Base-by-base conservation (phyloP, 2,797 vertebrate species). In the Chrysocyon brachyurus region DNA sequence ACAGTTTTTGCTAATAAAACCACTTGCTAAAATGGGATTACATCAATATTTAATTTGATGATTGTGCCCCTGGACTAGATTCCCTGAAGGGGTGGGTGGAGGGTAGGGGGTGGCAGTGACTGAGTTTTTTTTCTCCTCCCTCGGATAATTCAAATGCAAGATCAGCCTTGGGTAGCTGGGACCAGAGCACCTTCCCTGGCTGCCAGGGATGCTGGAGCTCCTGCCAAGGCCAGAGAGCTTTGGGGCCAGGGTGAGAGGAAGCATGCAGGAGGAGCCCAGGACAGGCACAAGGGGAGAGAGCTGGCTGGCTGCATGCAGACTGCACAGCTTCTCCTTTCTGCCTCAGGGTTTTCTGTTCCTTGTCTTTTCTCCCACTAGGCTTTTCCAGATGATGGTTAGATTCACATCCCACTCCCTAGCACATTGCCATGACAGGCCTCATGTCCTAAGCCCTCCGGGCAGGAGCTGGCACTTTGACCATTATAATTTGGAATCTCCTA, bases 21-120 rank as follows among this genome's bases (percentile, higher is more conserved):
- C 36, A 78, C 36, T 92, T 96, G 36, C 68, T 92, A 59, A 96
- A 86, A 75, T 77, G n/a, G 40, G 79, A 94, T 94, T 54, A 52
- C 14, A 70, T 87, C 64, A 92, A 88, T 46, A 91, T 57, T 87
- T 91, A 75, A 91, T 87, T 84, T 61, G 68, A 91, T 77, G 68
- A 54, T 66, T 70, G 83, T 91, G 36, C 3, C 40, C 66, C n/a
- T 73, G 21, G 46, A 46, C 36, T 57, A 10, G 52, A 94, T 96
- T 97, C 94, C 64, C 40, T 86, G 59, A 61, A 61, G 73, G 12
- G 46, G 70, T 68, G 4, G 31, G n/a, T 46, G 46, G 75, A 73
- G 4, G 31, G 36, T 46, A 40, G 14, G 31, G 31, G 78, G 12
- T 24, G 6, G 22, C 59, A 26, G 33, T 28, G 24, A 12, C 24